phyloP scores from a whole-genome alignment of 2,888 invertebrate species.

The Elysia crispata region DNA sequence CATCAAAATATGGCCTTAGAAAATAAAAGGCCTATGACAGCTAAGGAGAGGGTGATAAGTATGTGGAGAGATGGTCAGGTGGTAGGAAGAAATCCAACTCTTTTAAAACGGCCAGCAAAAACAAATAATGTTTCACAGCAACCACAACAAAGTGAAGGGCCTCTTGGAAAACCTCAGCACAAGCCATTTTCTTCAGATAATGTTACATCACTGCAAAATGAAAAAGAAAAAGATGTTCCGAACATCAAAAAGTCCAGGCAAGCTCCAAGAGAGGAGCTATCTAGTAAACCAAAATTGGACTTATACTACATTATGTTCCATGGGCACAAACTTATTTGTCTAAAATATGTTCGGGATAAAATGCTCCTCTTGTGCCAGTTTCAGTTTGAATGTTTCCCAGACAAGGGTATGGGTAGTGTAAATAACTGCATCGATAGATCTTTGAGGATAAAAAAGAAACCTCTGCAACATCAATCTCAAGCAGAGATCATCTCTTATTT shows the following conservation, averaged over 20 bases:
- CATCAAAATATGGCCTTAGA: not conserved
- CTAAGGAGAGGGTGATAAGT: conserved; percentile 40
- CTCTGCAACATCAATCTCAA: conserved; percentile 32
- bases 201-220: no score
- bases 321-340: conserved; percentile 44
- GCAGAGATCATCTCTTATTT: conserved; percentile 34
- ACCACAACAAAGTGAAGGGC: not conserved
- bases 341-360: conserved; percentile 3
- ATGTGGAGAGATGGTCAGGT: conserved; percentile 46
- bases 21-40: conserved; percentile 11
- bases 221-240: no score
- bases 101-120: not conserved
- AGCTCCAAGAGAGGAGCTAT: not conserved
- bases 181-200: not conserved
- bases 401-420: conserved; percentile 38
- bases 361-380: conserved; percentile 41
- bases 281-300: not conserved
- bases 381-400: conserved; percentile 42
- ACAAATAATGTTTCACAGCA: not conserved
- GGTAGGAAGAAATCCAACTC: conserved; percentile 18
- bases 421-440: conserved; percentile 43
- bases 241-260: not conserved
- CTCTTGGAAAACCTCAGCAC: not conserved
- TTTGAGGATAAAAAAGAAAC: conserved; percentile 35
- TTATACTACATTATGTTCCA: conserved; percentile 34